Base-by-base conservation (phyloP, 1,140 invertebrate species). In the Wasmannia auropunctata region DNA sequence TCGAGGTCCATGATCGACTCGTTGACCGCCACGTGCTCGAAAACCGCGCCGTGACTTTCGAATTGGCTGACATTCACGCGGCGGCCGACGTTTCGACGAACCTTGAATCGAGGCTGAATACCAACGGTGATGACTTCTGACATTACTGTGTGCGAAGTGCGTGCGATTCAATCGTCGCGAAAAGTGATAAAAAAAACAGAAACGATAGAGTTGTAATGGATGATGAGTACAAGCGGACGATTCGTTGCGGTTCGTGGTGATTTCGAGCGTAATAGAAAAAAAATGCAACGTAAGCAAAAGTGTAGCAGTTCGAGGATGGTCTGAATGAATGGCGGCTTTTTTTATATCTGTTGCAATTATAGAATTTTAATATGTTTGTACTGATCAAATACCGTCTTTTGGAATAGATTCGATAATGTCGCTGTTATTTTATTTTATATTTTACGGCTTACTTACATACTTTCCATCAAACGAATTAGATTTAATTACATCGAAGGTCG, bases 31-130 rank as follows among this genome's bases (percentile, higher is more conserved):
- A 58, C 67, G 54, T 83, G 51, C 37, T 72, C 51, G 67, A 70
- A 74, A 83, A 83, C 25, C 37, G n/a, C 37, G n/a, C 37, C 67
- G 25, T 58, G 79, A 72, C 79, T 74, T 28, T 72, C 65, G 65
- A 58, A 58, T 83, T 54, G 65, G 79, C 69, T 80, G 62, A 80
- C 77, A 69, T 69, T 80, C 77, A 80, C 63, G 77, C 49, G 63
- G 34, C 19, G 56, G 25, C 14, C 74, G 40, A 77, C 37, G 60
- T 79, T 51, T 65, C 60, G 76, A 65, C 16, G 40, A 83, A 54
- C 40, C 51, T 74, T 58, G 67, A 74, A 83, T 83, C 25, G 51
- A 81, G 34, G 46, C 7, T 58, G 25, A 81, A 81, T 80, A 54
- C 63, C 51, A 8, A 7, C 37, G 25, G 37, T 46, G 51, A 83